These are phyloP conservation scores for Paracyprichromis sp. DNA, from an alignment of 2,113 vertebrate genomes.

Conservation along the genomic window DNA sequence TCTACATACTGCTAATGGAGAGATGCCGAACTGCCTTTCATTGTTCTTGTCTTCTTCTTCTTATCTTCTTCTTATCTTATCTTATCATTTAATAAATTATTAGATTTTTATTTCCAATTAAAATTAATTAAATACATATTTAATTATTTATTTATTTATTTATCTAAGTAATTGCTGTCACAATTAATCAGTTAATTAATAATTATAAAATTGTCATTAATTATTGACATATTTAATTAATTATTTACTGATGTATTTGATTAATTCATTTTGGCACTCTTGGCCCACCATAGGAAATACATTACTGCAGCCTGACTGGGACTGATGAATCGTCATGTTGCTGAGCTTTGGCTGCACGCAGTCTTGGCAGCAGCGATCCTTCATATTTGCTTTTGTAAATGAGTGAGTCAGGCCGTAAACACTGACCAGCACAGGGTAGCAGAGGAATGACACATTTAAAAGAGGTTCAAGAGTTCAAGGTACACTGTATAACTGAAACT, in stretches of 20 bases:
- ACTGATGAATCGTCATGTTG: background rate
- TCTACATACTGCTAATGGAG: background rate
- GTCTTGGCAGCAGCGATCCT: background rate
- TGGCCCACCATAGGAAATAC: fast-evolving
- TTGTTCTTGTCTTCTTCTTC: background rate
- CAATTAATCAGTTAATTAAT: background rate
- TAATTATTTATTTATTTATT: fast-evolving
- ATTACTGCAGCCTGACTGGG: background rate
- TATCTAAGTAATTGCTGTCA: background rate
- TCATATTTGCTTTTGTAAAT: background rate
- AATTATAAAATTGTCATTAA: fast-evolving
- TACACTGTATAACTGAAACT: background rate
- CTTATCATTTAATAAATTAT: background rate
- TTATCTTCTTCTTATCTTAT: background rate
- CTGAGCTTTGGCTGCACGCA: background rate
- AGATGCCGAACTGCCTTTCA: background rate
- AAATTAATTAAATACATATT: background rate
- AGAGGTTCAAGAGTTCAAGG: background rate
- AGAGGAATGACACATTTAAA: background rate
- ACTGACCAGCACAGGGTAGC: background rate
- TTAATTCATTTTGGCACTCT: background rate
- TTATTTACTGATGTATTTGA: background rate
- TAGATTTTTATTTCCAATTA: background rate
- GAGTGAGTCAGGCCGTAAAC: background rate
- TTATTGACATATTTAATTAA: background rate